Evolutionary conservation across 2,797 vertebrate species (phyloP), one percentile per base, ranked within the genome.

Genomic region (Acipenser transmontanus): DNA sequence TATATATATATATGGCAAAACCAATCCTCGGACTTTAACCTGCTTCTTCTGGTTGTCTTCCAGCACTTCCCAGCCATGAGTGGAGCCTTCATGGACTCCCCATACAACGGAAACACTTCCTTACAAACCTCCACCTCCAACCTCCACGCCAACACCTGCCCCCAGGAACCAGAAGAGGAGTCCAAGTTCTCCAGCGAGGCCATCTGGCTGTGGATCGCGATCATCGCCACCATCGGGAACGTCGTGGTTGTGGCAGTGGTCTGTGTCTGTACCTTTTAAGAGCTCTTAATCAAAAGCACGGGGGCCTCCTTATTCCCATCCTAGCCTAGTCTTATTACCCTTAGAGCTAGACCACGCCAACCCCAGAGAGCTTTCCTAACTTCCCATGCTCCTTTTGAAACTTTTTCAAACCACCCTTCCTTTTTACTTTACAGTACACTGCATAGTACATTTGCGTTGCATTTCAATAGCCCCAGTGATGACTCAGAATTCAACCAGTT

Each of bases 241-340:
- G 89, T 92, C 65, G 88, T 92, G 77, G 91, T 92, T 74, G 89
- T 92, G 78, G 91, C 88, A 1, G 90, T 92, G 75, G 91, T 92
- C 65, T 92, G 91, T 59, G 89, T 82, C 76, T 91, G 89, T 78
- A 89, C 91, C 79, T 92, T 92, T 84, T 92, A 86, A 81, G 74
- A 69, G 59, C 68, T 68, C 20, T 50, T 73, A 68, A 70, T 63
- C 20, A 34, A 17, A 68, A 69, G 73, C 74, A 59, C 69, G 72
- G 72, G 71, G 70, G 68, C 67, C 70, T 52, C n/a, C 63, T 57
- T 56, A 51, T 34, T 34, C 14, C 12, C 47, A 1, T 47, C 50
- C 7, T 10, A 64, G 14, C 17, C 0, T 20, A 14, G 8, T 6
- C 61, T 6, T 10, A 11, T 49, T 8, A 12, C 14, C 14, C 51